Base-by-base conservation (phyloP, 1,140 invertebrate species). In the Phthorimaea operculella region DNA sequence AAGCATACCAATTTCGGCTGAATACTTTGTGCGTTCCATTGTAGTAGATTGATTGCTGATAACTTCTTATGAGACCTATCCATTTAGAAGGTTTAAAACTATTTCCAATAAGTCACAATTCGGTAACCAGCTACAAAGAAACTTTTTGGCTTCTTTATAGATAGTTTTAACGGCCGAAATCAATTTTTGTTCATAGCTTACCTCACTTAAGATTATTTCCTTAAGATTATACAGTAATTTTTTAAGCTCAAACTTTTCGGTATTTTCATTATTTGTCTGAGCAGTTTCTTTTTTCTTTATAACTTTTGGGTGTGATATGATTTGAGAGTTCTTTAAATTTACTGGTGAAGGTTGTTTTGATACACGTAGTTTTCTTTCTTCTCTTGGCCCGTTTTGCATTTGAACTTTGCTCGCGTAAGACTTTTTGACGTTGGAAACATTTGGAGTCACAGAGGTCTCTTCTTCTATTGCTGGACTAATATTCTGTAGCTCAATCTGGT, bases 1-100 rank as follows among this genome's bases (percentile, higher is more conserved):
- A 60, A 51, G 1, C 12, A 16, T 12, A 2, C 12, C 7, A 42
- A n/a, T 51, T 60, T 60, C 10, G 59, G 55, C n/a, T 11, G 21
- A 8, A 57, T 4, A 47, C 59, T 60, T 17, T 60, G 52, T 7
- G 54, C 14, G 51, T 60, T 57, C 59, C 59, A 60, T 33, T 60
- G 59, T 0, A 53, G 4, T 4, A 60, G 54, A 28, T 60, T 60
- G 12, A 55, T 28, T 28, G 2, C 1, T 5, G 17, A 14, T 21
- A 48, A 16, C 6, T 10, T 55, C 15, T 4, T 47, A 7, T 47
- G 33, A 6, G 12, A 14, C 4, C 47, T 47, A 47, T 33, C 44
- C 42, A 47, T 48, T 14, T 1, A 51, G 7, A 10, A 51, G 18
- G 3, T 28, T 47, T 2, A 47, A 9, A 16, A 47, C 5, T 14